Evolutionary conservation across 2,888 invertebrate genomes (phyloP), one percentile per base, ranked within the genome.

Genomic region (Flabesymbios commensalis): DNA sequence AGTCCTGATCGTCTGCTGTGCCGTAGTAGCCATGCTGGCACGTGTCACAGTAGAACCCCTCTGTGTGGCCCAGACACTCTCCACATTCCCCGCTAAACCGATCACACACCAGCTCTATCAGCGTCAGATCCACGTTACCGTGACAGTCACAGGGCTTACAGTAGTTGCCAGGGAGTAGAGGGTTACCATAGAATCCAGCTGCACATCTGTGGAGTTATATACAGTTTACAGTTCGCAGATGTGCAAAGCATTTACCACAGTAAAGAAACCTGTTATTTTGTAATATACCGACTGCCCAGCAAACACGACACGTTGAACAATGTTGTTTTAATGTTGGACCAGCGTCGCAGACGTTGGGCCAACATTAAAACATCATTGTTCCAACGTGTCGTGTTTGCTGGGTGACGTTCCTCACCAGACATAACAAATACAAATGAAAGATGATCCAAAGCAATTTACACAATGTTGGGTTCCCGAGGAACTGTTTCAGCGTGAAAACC

Each of bases 71-170:
- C 87, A 84, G 88, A 78, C 97, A 97, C 43, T 89, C 88, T 58
- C 92, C 87, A 82, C 98, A 98, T 68, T 88, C 88, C 1, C 98
- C 98, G 0, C 91, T 90, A 70, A 86, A 83, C 42, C 88, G 86
- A 82, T 96, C 91, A 83, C 98, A 87, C 65, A n/a, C n/a, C n/a
- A 93, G 82, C 7, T 81, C 82, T 10, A 79, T 74, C 10, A 74
- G 72, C 29, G 67, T 55, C 4, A 57, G 43, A 59, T 77, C 73
- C 33, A 36, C 91, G 77, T 97, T 97, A 19, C 67, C 69, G 54
- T 65, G 90, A 81, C 98, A 99, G 39, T 88, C 87, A 82, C 98
- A 98, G 0, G 88, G 88, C 72, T 86, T 85, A 78, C 97, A 84
- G 53, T 63, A 85, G 45, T 89, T 88, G 2, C 91, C 93, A 2